These are phyloP conservation scores for Rhagoletis pomonella DNA, from an alignment of 1,140 invertebrate species.

Conservation along the genomic window DNA sequence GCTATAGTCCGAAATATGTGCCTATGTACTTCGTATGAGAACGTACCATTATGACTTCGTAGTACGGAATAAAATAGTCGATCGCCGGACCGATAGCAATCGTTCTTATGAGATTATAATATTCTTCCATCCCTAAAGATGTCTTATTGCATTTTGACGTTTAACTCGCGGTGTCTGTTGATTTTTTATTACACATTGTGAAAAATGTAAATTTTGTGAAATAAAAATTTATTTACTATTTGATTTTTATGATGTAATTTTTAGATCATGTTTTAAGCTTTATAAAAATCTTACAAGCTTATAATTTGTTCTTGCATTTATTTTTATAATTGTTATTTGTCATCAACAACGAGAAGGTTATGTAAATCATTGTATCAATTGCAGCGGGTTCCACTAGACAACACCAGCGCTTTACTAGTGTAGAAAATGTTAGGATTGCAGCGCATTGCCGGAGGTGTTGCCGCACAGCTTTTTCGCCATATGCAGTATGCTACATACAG, in stretches of 20 bases:
- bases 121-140: background rate
- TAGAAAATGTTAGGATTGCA: conserved; percentile 69
- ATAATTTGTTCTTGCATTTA: background rate
- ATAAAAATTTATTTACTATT: conserved; percentile 5
- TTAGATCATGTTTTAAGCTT: background rate
- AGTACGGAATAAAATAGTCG: too few relatives aligned
- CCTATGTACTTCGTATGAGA: too few relatives aligned
- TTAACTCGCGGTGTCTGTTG: conserved; percentile 9
- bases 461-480: conserved; percentile 64
- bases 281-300: background rate
- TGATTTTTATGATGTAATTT: background rate
- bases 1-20: too few relatives aligned
- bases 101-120: too few relatives aligned
- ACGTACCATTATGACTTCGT: too few relatives aligned
- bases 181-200: conserved; percentile 21
- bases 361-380: conserved; percentile 70
- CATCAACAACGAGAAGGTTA: conserved; percentile 67
- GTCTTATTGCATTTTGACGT: background rate
- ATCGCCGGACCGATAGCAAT: too few relatives aligned
- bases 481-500: conserved; percentile 62
- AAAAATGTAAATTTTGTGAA: conserved; percentile 46
- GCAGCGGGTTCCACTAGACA: conserved; percentile 11
- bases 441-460: conserved; percentile 65
- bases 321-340: background rate
- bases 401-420: conserved; percentile 53